phyloP scores from a whole-genome alignment of 2,888 invertebrate genomes.

The Andrena fulva region DNA sequence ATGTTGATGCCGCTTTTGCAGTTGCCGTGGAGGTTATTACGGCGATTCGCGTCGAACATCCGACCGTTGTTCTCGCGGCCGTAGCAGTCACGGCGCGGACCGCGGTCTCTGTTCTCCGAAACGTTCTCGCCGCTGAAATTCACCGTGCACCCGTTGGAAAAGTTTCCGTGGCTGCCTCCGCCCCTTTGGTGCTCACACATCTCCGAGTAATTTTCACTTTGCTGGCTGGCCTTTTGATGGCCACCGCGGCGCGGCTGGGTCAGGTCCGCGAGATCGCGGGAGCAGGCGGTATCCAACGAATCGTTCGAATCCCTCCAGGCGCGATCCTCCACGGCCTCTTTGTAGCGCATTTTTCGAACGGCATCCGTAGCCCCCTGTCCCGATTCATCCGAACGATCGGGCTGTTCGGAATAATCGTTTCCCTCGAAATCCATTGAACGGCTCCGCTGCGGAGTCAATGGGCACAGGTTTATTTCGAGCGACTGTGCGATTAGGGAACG shows the following conservation, averaged over 20 bases:
- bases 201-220: constrained; percentile 25
- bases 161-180: background rate
- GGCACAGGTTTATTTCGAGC: constrained; percentile 44
- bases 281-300: background rate
- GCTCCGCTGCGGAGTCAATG: constrained; percentile 34
- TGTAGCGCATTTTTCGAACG: background rate
- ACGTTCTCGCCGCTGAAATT: constrained; percentile 13
- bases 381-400: constrained; percentile 31
- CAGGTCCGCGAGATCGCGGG: background rate
- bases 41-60: constrained; percentile 17
- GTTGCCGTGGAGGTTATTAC: constrained; percentile 12
- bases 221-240: background rate
- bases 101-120: background rate
- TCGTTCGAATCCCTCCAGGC: constrained; percentile 15
- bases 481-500: constrained; percentile 51
- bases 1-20: constrained; percentile 38
- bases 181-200: constrained; percentile 33
- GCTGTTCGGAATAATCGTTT: constrained; percentile 20
- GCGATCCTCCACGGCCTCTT: background rate
- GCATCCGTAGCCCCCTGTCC: background rate
- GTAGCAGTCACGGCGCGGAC: constrained; percentile 1
- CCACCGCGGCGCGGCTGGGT: background rate
- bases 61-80: background rate
- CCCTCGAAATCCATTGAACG: constrained; percentile 42
- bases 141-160: background rate